A percentile compares a stretch with the other conserved stretches of the same genome.
These are phyloP conservation scores for Cynoglossus semilaevis DNA, from an alignment of 2,113 vertebrate species.

Conservation along the genomic window DNA sequence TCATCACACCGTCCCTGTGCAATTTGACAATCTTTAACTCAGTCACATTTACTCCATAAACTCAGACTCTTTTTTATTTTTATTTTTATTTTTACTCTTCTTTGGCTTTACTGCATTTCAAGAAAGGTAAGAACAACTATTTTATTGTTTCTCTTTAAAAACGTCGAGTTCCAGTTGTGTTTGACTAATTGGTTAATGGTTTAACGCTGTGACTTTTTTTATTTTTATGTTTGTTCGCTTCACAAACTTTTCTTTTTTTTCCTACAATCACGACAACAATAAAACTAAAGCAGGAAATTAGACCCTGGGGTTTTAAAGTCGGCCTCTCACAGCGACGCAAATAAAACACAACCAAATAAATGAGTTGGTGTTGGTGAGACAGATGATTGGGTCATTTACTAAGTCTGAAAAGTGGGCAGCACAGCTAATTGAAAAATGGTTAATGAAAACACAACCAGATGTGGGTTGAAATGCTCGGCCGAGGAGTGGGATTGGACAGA, in stretches of 20 bases:
- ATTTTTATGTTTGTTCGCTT: background rate
- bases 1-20: slow-evolving; percentile 53
- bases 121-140: slow-evolving; percentile 72
- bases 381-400: slow-evolving; percentile 25
- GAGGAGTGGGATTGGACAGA: slow-evolving; percentile 67
- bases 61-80: slow-evolving; percentile 20
- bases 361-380: no score
- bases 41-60: slow-evolving; percentile 24
- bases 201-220: slow-evolving; percentile 38
- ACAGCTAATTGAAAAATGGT: slow-evolving; percentile 70
- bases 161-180: slow-evolving; percentile 2
- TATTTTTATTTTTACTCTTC: slow-evolving; percentile 27
- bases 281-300: no score
- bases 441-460: slow-evolving; percentile 80
- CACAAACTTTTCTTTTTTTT: background rate
- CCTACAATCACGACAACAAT: background rate
- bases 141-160: background rate
- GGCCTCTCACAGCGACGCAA: background rate
- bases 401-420: slow-evolving; percentile 34
- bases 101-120: slow-evolving; percentile 47
- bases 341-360: background rate
- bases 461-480: slow-evolving; percentile 71
- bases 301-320: no score
- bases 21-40: slow-evolving; percentile 44
- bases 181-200: slow-evolving; percentile 19